Percentiles rank a stretch among this genome's conserved stretches.
Evolutionary conservation across 2,888 invertebrate genomes (phyloP).

Genomic region (Napeogenes inachia): DNA sequence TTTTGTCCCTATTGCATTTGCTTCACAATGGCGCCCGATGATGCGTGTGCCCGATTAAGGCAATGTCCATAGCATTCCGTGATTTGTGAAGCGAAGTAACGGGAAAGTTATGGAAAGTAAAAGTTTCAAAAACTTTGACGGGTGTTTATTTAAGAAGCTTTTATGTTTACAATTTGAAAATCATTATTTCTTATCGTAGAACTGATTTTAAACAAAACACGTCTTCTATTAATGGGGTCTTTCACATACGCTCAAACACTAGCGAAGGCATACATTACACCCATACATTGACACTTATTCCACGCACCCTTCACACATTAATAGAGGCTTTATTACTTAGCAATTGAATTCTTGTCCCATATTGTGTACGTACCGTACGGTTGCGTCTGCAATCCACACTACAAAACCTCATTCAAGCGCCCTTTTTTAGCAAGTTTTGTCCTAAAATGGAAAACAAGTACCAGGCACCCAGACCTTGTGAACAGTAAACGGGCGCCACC

Average conservation of each 20-base stretch:
- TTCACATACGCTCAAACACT: no score
- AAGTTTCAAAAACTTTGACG: slow-evolving; percentile 10
- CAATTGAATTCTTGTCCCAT: background rate
- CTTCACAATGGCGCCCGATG: slow-evolving; percentile 41
- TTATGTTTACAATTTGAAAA: no score
- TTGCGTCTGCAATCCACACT: slow-evolving; percentile 2
- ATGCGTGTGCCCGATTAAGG: slow-evolving; percentile 43
- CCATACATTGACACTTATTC: slow-evolving; percentile 12
- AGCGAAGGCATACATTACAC: slow-evolving; percentile 1
- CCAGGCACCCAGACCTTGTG: slow-evolving; percentile 57
- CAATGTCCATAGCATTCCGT: slow-evolving; percentile 11
- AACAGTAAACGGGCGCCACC: slow-evolving; percentile 60
- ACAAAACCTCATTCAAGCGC: slow-evolving; percentile 38
- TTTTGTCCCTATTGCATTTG: slow-evolving; percentile 42
- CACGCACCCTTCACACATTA: slow-evolving; percentile 24
- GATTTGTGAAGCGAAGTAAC: background rate
- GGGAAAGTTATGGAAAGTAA: slow-evolving; percentile 4
- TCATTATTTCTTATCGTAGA: no score
- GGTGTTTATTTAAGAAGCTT: no score
- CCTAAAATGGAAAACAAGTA: slow-evolving; percentile 78
- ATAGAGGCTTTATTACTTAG: slow-evolving; percentile 12
- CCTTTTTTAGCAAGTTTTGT: slow-evolving; percentile 77
- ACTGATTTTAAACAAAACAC: no score
- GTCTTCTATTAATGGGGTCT: no score
- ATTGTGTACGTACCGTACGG: no score